Base-by-base conservation (phyloP, 64 coral and sea anemone species). In the Montipora capricornis region DNA sequence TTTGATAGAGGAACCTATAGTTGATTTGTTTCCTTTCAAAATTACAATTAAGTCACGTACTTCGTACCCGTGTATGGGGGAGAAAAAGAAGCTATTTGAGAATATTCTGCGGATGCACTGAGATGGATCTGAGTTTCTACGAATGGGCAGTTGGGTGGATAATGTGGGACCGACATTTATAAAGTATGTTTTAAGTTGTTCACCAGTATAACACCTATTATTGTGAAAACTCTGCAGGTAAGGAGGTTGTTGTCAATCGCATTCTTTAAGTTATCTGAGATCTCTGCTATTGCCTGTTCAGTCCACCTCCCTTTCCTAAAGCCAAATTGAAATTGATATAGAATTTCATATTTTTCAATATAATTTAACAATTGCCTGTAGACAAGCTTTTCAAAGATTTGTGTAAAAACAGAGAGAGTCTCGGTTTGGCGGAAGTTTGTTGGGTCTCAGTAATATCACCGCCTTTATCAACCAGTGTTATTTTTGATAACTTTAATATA, bases 321-420 rank as follows among this genome's bases (percentile, higher is more conserved):
- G 37, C 37, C 37, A 37, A 37, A 37, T 37, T 37, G 37, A 37
- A 37, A 37, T 37, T 37, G 37, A 37, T 37, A 37, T 37, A 37
- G 37, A 37, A 37, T 37, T 37, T 37, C 37, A 37, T 37, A 37
- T 37, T 37, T 37, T 77, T 89, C 71, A 75, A 74, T 76, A 17
- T 89, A 76, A 53, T 22, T 89, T 8, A 52, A 19, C 14, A 89
- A 73, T 50, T 89, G 87, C 22, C 75, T 88, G 47, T 73, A 70
- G 8, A 75, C 59, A 19, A 88, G 29, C 73, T 88, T 88, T 88
- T 88, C 84, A 75, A 88, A 88, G 4, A 88, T 88, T 47, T 88
- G 3, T 37, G 37, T 37, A 37, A 37, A 37, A 37, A 37, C 37
- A 37, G 37, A 37, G 37, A 37, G 37, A 37, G 37, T 37, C 37